Base-by-base conservation (phyloP, 2,888 invertebrate genomes). In the Plusia festucae region DNA sequence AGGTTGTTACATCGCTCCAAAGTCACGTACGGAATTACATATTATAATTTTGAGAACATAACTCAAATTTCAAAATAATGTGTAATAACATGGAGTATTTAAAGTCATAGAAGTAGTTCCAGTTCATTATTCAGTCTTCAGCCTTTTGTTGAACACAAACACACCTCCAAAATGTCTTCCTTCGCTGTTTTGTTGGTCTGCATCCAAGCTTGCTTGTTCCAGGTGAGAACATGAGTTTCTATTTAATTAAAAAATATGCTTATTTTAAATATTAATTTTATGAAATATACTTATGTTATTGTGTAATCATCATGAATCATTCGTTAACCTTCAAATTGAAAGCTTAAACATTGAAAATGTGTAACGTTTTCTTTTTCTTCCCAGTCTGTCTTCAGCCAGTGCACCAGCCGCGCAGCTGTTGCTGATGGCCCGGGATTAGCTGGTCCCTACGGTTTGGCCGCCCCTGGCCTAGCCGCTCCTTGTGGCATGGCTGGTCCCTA, bases 171-270 rank as follows among this genome's bases (percentile, higher is more conserved):
- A 13, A 74, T 74, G 74, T 60, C 63, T 51, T 61, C 73, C 60
- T 66, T 73, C 46, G 64, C 70, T 20, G 20, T 75, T 18, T 40
- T 79, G 15, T 60, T 81, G 30, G 63, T 79, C 54, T 78, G 78
- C 74, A 62, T 76, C 54, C 65, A 65, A 59, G 59, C 59, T 51
- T 65, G 59, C 51, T 51, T 65, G 20, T 44, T 68, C 15, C 59
- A 71, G 71, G 71, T 68, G 52, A 53, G 49, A 49, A 58, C 54
- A 32, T 0, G 27, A 59, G 3, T 30, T 1, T 30, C 8, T 30
- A 9, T 1, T 7, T 6, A 9, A 30, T 9, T 30, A 30, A 30
- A 5, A 7, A 30, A n/a, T n/a, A n/a, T n/a, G n/a, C n/a, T n/a
- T n/a, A n/a, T n/a, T n/a, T n/a, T n/a, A n/a, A n/a, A n/a, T n/a